Percentiles rank a stretch among this genome's conserved stretches.
phyloP scores from a whole-genome alignment of 2,888 invertebrate genomes.

The Drosophila limbata region DNA sequence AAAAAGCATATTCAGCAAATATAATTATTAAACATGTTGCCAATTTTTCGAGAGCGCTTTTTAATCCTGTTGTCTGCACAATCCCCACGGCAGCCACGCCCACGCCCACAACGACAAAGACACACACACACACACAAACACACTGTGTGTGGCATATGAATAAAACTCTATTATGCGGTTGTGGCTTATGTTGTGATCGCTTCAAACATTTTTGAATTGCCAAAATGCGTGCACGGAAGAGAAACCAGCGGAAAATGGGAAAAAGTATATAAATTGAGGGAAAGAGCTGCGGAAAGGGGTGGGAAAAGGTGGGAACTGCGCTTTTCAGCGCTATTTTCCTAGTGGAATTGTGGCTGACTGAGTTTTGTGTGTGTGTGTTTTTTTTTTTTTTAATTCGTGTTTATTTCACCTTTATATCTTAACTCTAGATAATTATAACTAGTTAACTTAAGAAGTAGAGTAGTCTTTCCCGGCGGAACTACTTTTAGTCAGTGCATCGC shows the following conservation, averaged over 20 bases:
- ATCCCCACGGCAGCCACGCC: slow-evolving; percentile 52
- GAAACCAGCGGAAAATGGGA: background rate
- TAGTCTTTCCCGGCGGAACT: no score
- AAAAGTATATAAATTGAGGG: no score
- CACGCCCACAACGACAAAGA: background rate
- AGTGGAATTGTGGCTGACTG: slow-evolving; percentile 24
- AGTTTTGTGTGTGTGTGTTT: slow-evolving; percentile 9
- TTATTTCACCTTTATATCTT: no score
- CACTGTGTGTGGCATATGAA: slow-evolving; percentile 52
- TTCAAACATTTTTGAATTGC: slow-evolving; percentile 52
- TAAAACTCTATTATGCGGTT: slow-evolving; percentile 78
- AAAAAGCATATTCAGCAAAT: slow-evolving; percentile 79
- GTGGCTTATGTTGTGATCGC: slow-evolving; percentile 75
- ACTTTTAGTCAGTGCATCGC: no score
- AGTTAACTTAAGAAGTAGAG: no score
- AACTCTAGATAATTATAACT: no score
- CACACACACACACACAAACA: background rate
- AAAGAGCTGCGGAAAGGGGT: no score
- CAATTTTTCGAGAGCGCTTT: slow-evolving; percentile 81
- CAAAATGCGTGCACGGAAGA: slow-evolving; percentile 15
- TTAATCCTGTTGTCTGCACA: slow-evolving; percentile 78
- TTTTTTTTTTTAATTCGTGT: no score
- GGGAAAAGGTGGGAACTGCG: no score
- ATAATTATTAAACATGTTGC: slow-evolving; percentile 79
- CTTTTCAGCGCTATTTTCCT: slow-evolving; percentile 11